These are phyloP conservation scores for Blera fallax DNA, from an alignment of 2,888 invertebrate genomes.

Conservation along the genomic window DNA sequence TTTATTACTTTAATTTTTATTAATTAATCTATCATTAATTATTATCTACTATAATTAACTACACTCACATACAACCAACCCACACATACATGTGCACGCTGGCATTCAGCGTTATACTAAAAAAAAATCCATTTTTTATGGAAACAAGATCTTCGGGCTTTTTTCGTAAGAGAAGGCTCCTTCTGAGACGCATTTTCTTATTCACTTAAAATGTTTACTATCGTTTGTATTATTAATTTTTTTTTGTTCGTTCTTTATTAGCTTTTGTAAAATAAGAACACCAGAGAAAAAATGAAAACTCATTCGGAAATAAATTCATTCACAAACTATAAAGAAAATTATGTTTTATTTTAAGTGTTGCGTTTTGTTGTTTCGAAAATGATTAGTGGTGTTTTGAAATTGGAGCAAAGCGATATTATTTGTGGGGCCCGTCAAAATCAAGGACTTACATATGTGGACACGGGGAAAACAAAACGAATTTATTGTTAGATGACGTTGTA, in stretches of 20 bases:
- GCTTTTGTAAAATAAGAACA: constrained; percentile 46
- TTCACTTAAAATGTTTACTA: constrained; percentile 24
- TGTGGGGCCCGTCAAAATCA: not conserved
- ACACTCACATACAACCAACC: constrained; percentile 15
- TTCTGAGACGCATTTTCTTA: constrained; percentile 48
- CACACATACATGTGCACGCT: constrained; percentile 6
- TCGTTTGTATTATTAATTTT: constrained; percentile 2
- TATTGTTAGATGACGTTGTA: not conserved
- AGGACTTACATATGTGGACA: not conserved
- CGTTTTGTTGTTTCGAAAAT: not conserved
- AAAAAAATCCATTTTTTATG: constrained; percentile 5
- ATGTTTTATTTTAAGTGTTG: not conserved
- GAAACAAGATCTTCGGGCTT: not conserved
- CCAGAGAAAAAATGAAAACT: not conserved
- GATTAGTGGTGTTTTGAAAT: not conserved
- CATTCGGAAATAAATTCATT: constrained; percentile 53
- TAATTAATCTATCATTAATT: constrained; percentile 68
- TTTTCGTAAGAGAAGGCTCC: constrained; percentile 16
- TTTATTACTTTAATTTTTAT: constrained; percentile 59
- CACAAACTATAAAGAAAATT: constrained; percentile 23
- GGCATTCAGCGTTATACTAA: constrained; percentile 24
- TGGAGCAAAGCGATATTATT: not conserved
- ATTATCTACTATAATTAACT: constrained; percentile 57
- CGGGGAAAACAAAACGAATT: not conserved
- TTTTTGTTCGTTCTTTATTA: constrained; percentile 7